Evolutionary conservation across 2,113 vertebrate species (phyloP), one percentile per base, ranked within the genome.

Genomic region (Phasianus colchicus): DNA sequence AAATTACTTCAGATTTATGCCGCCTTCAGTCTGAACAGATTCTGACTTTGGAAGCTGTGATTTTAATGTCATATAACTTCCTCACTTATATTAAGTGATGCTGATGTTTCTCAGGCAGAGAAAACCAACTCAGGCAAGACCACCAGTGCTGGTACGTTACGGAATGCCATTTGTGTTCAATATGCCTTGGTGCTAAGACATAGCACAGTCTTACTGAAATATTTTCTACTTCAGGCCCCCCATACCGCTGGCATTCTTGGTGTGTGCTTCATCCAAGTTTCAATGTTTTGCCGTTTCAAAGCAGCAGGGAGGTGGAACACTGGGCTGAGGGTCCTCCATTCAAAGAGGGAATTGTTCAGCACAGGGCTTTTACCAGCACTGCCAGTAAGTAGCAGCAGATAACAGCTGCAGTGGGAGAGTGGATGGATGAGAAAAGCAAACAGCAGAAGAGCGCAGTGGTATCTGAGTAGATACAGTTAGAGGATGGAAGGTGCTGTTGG

Each of bases 1-100:
- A 58, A 83, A 78, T 88, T 40, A 48, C 40, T 92, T 71, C 47
- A 64, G 55, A 80, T 94, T 89, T 94, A 55, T 88, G 27, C 54
- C n/a, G 34, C 43, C n/a, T 73, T 88, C 58, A 60, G 3, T 87
- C 52, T 82, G 66, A 95, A 65, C 16, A 75, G 61, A 69, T 30
- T 65, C 66, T 40, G 36, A 42, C 18, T 86, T 83, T 88, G 45
- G 61, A 60, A 90, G 38, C 8, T 55, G 16, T 86, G 43, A 61
- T 81, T 95, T 78, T 77, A 29, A 75, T 78, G 57, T 50, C 9
- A 10, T 24, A 8, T 83, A 77, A 61, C 25, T 47, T 91, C 66
- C 55, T 80, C 5, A 19, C 71, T 74, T 4, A 1, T 67, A 20
- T 74, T 60, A 74, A 64, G n/a, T 45, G 60, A 50, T 45, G 21